Evolutionary conservation across 2,888 invertebrate genomes (phyloP).

Genomic region (Steinernema scapterisci): DNA sequence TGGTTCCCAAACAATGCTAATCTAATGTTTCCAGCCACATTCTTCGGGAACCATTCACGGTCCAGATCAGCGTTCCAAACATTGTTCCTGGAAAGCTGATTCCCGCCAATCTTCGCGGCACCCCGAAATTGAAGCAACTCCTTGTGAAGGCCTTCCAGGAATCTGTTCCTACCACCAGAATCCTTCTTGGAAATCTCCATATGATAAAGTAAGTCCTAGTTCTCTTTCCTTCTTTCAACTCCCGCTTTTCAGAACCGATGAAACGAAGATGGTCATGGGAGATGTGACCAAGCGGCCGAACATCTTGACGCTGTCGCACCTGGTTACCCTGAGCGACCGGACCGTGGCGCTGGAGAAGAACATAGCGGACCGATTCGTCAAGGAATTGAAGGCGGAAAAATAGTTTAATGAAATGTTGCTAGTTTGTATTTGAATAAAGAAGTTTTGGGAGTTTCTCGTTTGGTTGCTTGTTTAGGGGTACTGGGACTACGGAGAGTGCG

Average conservation of each 20-base stretch:
- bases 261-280: not conserved
- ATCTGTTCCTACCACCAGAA: not conserved
- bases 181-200: not conserved
- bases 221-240: not conserved
- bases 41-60: not conserved
- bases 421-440: too few relatives aligned
- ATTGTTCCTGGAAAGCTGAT: too few relatives aligned
- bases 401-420: too few relatives aligned
- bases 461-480: too few relatives aligned
- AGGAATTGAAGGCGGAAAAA: too few relatives aligned
- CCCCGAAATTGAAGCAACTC: not conserved
- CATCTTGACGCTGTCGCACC: not conserved
- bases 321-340: not conserved
- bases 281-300: not conserved
- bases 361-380: too few relatives aligned
- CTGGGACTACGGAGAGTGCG: too few relatives aligned
- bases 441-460: too few relatives aligned
- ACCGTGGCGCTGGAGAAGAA: too few relatives aligned
- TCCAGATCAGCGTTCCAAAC: not conserved
- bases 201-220: not conserved
- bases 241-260: not conserved
- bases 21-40: not conserved
- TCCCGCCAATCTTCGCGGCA: too few relatives aligned
- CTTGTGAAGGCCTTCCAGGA: not conserved
- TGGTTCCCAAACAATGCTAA: not conserved